phyloP scores from a whole-genome alignment of 1,140 invertebrate species.

The Drosophila tani region DNA sequence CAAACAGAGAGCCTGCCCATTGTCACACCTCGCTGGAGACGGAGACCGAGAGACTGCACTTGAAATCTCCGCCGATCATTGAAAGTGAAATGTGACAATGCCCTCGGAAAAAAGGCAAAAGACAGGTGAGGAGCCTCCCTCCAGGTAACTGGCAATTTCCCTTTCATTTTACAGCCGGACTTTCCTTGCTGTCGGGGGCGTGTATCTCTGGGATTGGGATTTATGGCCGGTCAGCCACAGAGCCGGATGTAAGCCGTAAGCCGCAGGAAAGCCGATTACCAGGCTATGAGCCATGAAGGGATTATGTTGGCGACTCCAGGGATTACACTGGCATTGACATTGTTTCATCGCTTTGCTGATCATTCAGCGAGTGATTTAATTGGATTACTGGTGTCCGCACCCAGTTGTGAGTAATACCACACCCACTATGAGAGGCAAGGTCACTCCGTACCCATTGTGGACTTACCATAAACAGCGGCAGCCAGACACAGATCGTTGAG shows the following conservation, averaged over 20 bases:
- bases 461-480: conserved; percentile 79
- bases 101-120: conserved; percentile 45
- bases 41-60: conserved; percentile 26
- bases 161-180: conserved; percentile 63
- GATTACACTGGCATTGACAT: conserved; percentile 69
- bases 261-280: conserved; percentile 1
- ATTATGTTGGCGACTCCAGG: conserved; percentile 16
- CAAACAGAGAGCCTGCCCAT: conserved; percentile 47
- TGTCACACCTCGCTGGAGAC: conserved; percentile 59
- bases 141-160: conserved; percentile 54
- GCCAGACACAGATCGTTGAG: conserved; percentile 44
- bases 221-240: conserved; percentile 23
- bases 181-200: conserved; percentile 45
- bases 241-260: conserved; percentile 32
- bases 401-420: conserved; percentile 45
- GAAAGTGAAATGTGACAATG: conserved; percentile 83
- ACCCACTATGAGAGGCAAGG: conserved; percentile 33
- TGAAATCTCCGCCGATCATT: conserved; percentile 41
- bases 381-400: conserved; percentile 46
- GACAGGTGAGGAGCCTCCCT: conserved; percentile 9
- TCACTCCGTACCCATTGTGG: conserved; percentile 25
- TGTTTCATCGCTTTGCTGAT: conserved; percentile 69
- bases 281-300: conserved; percentile 12
- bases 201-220: conserved; percentile 18
- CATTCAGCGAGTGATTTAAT: conserved; percentile 61